Base-by-base conservation (phyloP, 2,113 vertebrate genomes). In the Aramus guarauna region DNA sequence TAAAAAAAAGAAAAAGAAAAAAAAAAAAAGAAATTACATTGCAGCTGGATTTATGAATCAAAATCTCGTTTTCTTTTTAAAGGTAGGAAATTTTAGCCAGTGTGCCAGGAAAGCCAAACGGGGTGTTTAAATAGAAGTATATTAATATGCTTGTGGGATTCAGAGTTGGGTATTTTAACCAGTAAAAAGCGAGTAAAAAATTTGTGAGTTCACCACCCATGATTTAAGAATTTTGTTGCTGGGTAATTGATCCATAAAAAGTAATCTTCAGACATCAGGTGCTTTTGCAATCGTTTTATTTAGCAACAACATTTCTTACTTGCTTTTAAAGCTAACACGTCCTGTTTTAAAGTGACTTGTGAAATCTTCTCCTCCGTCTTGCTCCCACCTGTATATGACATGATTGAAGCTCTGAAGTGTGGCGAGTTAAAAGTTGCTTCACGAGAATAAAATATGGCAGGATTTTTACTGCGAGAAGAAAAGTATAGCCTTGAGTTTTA, bases 31-130 rank as follows among this genome's bases (percentile, higher is more conserved):
- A 97, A 85, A 67, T 85, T 83, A 75, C 74, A 73, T 74, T 80
- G 90, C 88, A 93, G 88, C 93, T 92, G 94, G 92, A 97, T 94
- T 92, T 96, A 97, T 98, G 97, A 98, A 97, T 98, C 97, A 96
- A 96, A 97, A 97, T 97, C 95, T 96, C 78, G 3, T 98, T 98
- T 97, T 97, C 87, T 94, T 95, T 96, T 94, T 96, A 95, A 97
- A 96, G 92, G 78, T 83, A 94, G 88, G 96, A 86, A 85, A 91
- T 94, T 95, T 92, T 83, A 85, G 86, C 53, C 72, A 12, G 6
- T 34, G 68, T 22, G 47, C 91, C 95, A 97, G 91, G 67, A 90
- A 92, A 96, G 53, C 89, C 94, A 84, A 95, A 91, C 4, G 9
- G 55, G 80, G 21, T 74, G 78, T 95, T 95, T 95, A 93, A 73